Base-by-base conservation (phyloP, 2,113 vertebrate genomes). In the Dipodomys merriami region DNA sequence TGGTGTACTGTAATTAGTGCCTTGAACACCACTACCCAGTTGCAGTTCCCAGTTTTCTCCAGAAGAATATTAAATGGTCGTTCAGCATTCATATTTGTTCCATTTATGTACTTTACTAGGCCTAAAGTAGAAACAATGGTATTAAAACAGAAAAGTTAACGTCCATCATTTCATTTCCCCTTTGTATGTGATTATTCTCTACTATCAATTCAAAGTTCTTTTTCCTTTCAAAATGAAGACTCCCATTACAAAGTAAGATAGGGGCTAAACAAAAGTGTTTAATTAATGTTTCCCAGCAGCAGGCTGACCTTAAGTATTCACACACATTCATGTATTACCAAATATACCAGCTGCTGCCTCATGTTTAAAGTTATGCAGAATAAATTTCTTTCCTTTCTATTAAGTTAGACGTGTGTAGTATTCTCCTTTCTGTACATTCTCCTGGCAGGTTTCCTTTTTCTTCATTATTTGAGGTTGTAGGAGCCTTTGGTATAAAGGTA, bases 11-110 rank as follows among this genome's bases (percentile, higher is more conserved):
- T 99, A 97, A 99, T 98, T 97, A 99, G 99, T 96, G 99, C 99
- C 98, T 99, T 99, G 97, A 99, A 99, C 90, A 99, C 99, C 97
- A 99, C 99, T 90, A 99, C 99, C 99, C 99, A 99, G 98, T 98
- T 99, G 98, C 98, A 99, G 97, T 98, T 99, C n/a, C 98, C 97
- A 65, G 99, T 98, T 96, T 99, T 98, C 97, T 99, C 98, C 97
- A 98, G 98, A 96, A 99, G 98, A 0, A 98, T 98, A 96, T 99
- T 98, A 86, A 99, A 99, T 98, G 99, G 97, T 96, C 98, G 99
- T 2, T 99, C 98, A 96, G 99, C 99, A 97, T 98, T 99, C 98
- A 99, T 98, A 94, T 99, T 99, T 98, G 99, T 99, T 98, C 99
- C 98, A 96, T 99, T 99, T 98, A 99, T 99, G 98, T 99, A 99